Conservation (phyloP, 2,888 invertebrate genomes). For the Quadriops clusia region DNA sequence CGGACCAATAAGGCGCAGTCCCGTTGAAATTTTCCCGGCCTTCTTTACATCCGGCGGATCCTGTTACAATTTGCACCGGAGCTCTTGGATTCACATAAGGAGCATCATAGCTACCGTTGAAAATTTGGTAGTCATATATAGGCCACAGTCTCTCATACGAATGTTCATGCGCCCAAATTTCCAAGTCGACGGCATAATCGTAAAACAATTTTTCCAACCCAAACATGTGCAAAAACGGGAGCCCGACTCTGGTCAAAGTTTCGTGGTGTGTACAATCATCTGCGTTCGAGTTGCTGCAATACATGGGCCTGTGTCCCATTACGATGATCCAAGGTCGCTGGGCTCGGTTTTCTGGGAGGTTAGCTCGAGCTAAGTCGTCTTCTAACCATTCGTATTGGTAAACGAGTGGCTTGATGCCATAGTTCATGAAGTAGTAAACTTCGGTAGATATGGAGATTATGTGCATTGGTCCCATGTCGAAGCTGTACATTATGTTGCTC, state of each 20-base stretch:
- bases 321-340: conserved; percentile 62
- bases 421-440: conserved; percentile 83
- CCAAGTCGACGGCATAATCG: conserved; percentile 83
- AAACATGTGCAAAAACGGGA: conserved; percentile 46
- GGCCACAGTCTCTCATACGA: conserved; percentile 95
- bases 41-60: conserved; percentile 81
- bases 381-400: conserved; percentile 80
- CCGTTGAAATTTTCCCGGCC: conserved; percentile 52
- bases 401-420: conserved; percentile 67
- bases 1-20: conserved; percentile 62
- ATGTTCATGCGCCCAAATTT: conserved; percentile 96
- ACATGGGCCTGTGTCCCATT: conserved; percentile 68
- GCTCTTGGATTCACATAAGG: conserved; percentile 64
- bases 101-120: conserved; percentile 51
- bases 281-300: conserved; percentile 51
- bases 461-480: conserved; percentile 80
- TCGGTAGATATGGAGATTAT: conserved; percentile 89
- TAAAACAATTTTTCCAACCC: conserved; percentile 77
- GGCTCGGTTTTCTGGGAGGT: conserved; percentile 58
- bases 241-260: conserved; percentile 49
- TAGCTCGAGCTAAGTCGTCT: conserved; percentile 66
- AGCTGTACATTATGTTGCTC: conserved; percentile 71
- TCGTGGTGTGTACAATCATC: conserved; percentile 59
- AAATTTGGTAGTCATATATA: conserved; percentile 67
- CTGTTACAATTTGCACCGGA: conserved; percentile 81